Percentiles rank a stretch among this genome's conserved stretches.
Evolutionary conservation across 2,113 vertebrate species (phyloP).

Genomic region (Urocolius indicus): DNA sequence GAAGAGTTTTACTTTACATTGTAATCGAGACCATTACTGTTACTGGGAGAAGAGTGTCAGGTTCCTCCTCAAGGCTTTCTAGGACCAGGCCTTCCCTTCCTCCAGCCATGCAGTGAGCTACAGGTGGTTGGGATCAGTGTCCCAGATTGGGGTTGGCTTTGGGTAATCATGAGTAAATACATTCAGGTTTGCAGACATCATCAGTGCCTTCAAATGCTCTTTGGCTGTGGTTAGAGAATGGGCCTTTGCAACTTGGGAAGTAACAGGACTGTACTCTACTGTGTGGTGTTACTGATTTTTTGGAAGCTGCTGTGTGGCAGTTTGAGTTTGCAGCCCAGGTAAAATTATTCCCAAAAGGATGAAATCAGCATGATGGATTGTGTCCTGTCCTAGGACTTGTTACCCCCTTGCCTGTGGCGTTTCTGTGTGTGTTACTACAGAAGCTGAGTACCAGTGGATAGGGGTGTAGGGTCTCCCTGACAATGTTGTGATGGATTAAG

Average conservation of each 20-base stretch:
- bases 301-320: neutral
- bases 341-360: neutral
- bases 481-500: constrained; percentile 68
- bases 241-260: neutral
- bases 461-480: constrained; percentile 29
- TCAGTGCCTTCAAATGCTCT: neutral
- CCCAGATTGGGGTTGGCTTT: neutral
- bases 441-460: neutral
- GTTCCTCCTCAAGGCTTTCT: neutral
- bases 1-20: neutral
- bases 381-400: neutral
- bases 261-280: neutral
- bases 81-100: neutral
- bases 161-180: neutral
- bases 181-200: neutral
- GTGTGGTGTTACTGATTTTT: neutral
- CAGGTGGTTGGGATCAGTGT: neutral
- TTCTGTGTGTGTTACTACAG: neutral
- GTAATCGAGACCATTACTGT: fast-evolving
- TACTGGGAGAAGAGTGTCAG: fast-evolving
- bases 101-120: neutral
- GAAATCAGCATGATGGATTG: neutral
- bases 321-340: neutral
- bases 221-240: fast-evolving
- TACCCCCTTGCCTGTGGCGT: neutral